Base-by-base conservation (phyloP, 2,797 vertebrate genomes). In the Dallia pectoralis region DNA sequence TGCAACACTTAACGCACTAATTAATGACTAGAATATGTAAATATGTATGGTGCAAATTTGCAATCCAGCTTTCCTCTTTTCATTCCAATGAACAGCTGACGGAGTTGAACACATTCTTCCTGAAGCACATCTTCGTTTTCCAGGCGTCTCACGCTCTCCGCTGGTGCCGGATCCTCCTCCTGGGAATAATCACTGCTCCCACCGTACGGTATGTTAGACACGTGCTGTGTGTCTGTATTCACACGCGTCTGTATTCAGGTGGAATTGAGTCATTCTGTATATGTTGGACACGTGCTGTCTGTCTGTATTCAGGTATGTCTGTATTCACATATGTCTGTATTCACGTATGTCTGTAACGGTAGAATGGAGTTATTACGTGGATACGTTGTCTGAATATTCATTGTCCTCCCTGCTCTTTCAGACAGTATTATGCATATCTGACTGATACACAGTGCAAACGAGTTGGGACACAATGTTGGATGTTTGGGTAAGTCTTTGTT, bases 381-480 rank as follows among this genome's bases (percentile, higher is more conserved):
- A 74, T 40, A 5, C 30, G 16, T 67, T 16, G 75, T 51, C 74
- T 16, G 44, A 7, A 16, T 29, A 22, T 76, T 78, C 0, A 74
- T 67, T 1, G 51, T 70, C 2, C 6, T 67, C 74, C 77, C 6
- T 67, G 74, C 77, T 81, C 40, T 86, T 89, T 32, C 78, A 99
- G 97, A 86, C 97, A 99, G 75, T 99, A 98, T 90, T 99, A 99
- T 19, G 97, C 97, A 0, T 99, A 99, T 90, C 94, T 99, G 67
- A 99, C 97, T 44, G 97, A 99, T 81, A 97, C 96, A 0, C 97
- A 98, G 87, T 99, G 97, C 89, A 99, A 99, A 82, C 93, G 97
- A 51, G 97, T 99, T 22, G 97, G 97, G 70, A 99, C 97, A 1
- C 97, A 99, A 89, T 98, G 97, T 90, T 99, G 97, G 97, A 97